Conservation (phyloP, 2,113 vertebrate species). For the Cebus imitator region DNA sequence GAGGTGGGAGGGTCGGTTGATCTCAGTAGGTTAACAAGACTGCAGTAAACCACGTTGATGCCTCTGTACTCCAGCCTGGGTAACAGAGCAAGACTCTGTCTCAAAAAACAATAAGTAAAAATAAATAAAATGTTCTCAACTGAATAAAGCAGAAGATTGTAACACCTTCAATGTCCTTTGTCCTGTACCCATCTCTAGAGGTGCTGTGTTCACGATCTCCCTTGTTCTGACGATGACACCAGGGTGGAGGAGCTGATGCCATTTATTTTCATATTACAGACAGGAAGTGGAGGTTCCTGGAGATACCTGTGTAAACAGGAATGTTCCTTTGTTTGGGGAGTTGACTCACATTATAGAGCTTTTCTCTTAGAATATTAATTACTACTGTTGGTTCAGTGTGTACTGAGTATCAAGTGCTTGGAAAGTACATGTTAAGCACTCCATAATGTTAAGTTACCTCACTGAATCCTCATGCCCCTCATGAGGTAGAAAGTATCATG, state of each 20-base stretch:
- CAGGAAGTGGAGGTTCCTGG: not conserved
- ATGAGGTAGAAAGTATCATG: not conserved
- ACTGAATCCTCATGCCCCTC: not conserved
- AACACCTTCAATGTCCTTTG: not conserved
- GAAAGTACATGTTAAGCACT: not conserved
- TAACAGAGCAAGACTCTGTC: too few species aligned
- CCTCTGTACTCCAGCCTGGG: too few species aligned
- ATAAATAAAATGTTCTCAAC: not conserved
- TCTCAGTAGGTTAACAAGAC: too few species aligned
- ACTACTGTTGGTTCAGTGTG: not conserved
- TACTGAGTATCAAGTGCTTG: not conserved
- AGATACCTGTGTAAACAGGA: not conserved
- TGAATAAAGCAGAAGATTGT: not conserved
- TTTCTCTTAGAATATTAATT: not conserved
- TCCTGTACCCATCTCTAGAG: not conserved
- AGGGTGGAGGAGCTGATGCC: not conserved
- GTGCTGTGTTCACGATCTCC: not conserved
- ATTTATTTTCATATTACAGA: not conserved
- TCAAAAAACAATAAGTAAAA: too few species aligned
- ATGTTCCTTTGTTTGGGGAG: not conserved
- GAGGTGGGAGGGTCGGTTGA: too few species aligned
- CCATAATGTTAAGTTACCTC: not conserved
- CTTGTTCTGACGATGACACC: not conserved
- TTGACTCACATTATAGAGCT: not conserved
- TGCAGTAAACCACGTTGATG: too few species aligned